A percentile compares a stretch with the other conserved stretches of the same genome.
These are phyloP conservation scores for Hirtodrosophila confusa DNA, from an alignment of 2,888 invertebrate species.

Conservation along the genomic window DNA sequence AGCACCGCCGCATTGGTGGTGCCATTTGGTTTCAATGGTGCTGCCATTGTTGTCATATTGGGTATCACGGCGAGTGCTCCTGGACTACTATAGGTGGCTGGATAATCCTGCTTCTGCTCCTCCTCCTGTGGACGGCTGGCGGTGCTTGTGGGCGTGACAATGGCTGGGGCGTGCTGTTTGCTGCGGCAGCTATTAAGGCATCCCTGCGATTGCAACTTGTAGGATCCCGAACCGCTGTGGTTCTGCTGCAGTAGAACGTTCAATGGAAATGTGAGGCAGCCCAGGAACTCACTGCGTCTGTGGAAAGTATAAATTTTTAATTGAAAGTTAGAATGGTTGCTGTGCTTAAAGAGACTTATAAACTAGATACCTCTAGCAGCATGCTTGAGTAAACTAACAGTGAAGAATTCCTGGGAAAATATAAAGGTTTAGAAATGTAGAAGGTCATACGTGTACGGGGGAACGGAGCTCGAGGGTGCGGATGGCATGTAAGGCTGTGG, in stretches of 20 bases:
- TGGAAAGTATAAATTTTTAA: constrained; percentile 80
- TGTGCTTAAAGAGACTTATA: too few species aligned
- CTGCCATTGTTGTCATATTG: constrained; percentile 40
- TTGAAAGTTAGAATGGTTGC: too few species aligned
- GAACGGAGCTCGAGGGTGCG: background rate
- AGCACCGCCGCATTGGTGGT: background rate
- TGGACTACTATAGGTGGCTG: background rate
- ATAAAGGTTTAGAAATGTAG: too few species aligned
- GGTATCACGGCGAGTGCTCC: constrained; percentile 22
- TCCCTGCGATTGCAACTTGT: constrained; percentile 89
- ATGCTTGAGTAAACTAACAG: too few species aligned
- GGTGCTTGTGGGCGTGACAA: constrained; percentile 34
- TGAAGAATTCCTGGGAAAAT: too few species aligned
- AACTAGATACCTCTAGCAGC: too few species aligned
- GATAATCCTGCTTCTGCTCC: constrained; percentile 16
- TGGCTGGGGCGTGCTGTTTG: constrained; percentile 24
- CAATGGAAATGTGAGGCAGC: constrained; percentile 96
- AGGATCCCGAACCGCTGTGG: constrained; percentile 86
- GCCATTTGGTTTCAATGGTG: constrained; percentile 78
- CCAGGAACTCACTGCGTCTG: constrained; percentile 97
- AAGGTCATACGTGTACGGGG: background rate
- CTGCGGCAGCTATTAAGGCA: constrained; percentile 84
- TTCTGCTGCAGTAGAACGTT: constrained; percentile 90
- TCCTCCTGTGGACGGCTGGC: constrained; percentile 40
- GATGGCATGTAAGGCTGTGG: too few species aligned